Base-by-base conservation (phyloP, 2,797 vertebrate species). In the Semotilus atromaculatus region DNA sequence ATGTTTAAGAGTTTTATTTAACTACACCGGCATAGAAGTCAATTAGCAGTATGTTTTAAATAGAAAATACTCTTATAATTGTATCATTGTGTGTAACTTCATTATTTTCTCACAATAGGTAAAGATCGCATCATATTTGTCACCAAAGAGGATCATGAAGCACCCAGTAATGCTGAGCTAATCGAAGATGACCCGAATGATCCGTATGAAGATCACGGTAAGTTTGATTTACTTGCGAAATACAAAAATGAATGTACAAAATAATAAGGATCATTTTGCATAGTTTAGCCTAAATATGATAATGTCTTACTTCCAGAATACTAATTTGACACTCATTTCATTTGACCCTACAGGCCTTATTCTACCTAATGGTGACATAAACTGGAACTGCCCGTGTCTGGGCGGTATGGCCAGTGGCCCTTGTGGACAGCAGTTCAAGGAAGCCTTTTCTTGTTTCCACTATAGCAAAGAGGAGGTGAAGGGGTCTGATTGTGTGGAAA, bases 71-170 rank as follows among this genome's bases (percentile, higher is more conserved):
- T 7, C 0, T 1, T 26, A 18, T n/a, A 13, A 13, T 26, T n/a
- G 26, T 34, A 45, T 19, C 31, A 75, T 36, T 36, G 51, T 58
- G 31, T 60, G 8, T 60, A 66, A 48, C 9, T 31, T 66, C 29
- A 4, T 86, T 36, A 34, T 7, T 26, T 55, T 85, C 14, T 21
- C 4, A 5, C 62, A 60, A 8, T 85, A 99, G 98, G 98, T 91
- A 99, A 99, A 93, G 98, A 99, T 91, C 97, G 93, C 71, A 96
- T 99, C 85, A 99, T 99, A 91, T 99, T 99, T 93, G 98, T 97
- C 62, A 99, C 98, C 79, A 99, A 98, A 90, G 98, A 99, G 90
- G 98, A 99, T 89, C 97, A 99, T 0, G 98, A 97, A 84, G 93
- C 96, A 0, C 98, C 98, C 0, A 99, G 98, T 94, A 99, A 92